Conservation (phyloP, 64 coral and sea anemone genomes). For the Platygyra sinensis region DNA sequence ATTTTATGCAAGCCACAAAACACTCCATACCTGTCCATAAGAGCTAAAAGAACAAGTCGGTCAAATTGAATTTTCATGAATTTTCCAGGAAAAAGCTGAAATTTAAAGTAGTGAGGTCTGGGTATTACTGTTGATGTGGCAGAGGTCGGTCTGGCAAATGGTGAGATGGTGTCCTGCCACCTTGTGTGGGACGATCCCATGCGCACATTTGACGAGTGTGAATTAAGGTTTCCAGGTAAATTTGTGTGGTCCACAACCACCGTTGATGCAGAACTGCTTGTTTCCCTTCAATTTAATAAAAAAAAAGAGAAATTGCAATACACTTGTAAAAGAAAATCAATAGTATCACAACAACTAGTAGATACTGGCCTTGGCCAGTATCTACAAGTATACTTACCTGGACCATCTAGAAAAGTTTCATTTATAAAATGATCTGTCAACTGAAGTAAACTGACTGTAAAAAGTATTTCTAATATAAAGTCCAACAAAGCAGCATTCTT, state of each 20-base stretch:
- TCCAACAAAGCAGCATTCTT: too few species aligned
- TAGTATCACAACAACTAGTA: not conserved
- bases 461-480: too few species aligned
- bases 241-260: constrained; percentile 48
- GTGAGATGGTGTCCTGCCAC: constrained; percentile 65
- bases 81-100: constrained; percentile 91
- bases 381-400: too few species aligned
- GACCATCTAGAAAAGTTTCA: too few species aligned
- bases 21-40: constrained; percentile 87
- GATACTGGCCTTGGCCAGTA: too few species aligned
- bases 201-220: constrained; percentile 48
- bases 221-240: constrained; percentile 24
- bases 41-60: constrained; percentile 81
- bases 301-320: not conserved
- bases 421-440: too few species aligned
- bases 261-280: constrained; percentile 87
- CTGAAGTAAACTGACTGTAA: too few species aligned
- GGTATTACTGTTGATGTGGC: constrained; percentile 71
- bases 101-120: constrained; percentile 89
- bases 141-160: constrained; percentile 55
- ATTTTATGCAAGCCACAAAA: too few species aligned
- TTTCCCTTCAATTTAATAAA: constrained; percentile 68
- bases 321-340: not conserved
- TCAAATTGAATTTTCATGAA: constrained; percentile 93
- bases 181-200: constrained; percentile 48